phyloP scores from a whole-genome alignment of 2,888 invertebrate species.

The Parnassius mnemosyne region DNA sequence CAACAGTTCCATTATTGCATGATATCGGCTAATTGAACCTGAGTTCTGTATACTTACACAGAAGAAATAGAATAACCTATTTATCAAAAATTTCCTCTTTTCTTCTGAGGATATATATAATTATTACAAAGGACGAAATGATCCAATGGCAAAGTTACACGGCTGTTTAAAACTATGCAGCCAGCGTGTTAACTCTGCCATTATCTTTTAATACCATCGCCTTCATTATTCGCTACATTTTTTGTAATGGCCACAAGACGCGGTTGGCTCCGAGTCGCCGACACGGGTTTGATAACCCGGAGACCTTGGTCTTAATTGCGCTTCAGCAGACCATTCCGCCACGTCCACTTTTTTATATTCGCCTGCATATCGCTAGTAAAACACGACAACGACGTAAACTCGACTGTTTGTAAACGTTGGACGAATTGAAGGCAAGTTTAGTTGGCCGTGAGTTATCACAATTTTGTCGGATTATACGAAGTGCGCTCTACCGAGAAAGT shows the following conservation, averaged over 20 bases:
- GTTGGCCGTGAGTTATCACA: conserved; percentile 47
- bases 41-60: too few relatives aligned
- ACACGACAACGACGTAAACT: conserved; percentile 65
- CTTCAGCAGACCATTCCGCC: conserved; percentile 75
- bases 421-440: conserved; percentile 53
- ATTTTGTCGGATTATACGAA: conserved; percentile 57
- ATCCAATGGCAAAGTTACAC: conserved; percentile 28
- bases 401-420: conserved; percentile 61
- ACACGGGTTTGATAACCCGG: conserved; percentile 79
- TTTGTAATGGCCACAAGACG: conserved; percentile 71
- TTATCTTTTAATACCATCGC: conserved; percentile 79
- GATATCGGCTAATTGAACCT: too few relatives aligned
- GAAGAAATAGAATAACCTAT: neutral
- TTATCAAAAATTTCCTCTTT: conserved; percentile 4
- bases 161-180: conserved; percentile 55
- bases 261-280: conserved; percentile 66
- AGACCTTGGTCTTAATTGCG: conserved; percentile 81
- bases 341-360: conserved; percentile 77
- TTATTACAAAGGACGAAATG: conserved; percentile 41
- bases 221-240: conserved; percentile 76
- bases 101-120: conserved; percentile 25
- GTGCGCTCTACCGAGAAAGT: conserved; percentile 68
- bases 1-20: too few relatives aligned
- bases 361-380: conserved; percentile 79
- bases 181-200: conserved; percentile 67